Percentiles rank a stretch among this genome's conserved stretches.
Evolutionary conservation across 2,797 vertebrate species (phyloP).

Genomic region (Liasis olivaceus): DNA sequence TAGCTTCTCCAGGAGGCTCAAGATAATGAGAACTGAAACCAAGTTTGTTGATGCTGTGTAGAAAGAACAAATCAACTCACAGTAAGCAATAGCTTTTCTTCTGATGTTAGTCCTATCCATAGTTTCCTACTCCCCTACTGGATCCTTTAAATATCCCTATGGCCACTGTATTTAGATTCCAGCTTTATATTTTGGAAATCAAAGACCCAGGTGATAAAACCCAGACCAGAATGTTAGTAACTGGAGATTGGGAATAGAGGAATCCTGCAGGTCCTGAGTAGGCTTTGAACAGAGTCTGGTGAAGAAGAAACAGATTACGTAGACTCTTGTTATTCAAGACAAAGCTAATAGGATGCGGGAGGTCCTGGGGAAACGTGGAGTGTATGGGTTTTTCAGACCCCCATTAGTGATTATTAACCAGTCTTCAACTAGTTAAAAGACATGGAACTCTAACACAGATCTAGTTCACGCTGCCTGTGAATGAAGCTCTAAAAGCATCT

Average conservation of each 20-base stretch:
- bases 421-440: background rate
- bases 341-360: background rate
- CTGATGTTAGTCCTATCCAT: background rate
- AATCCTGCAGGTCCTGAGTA: background rate
- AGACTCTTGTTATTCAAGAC: background rate
- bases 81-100: conserved; percentile 20
- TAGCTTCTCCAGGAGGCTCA: background rate
- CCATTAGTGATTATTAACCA: background rate
- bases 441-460: background rate
- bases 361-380: background rate
- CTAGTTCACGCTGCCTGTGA: background rate
- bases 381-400: background rate
- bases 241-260: background rate
- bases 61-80: conserved; percentile 6
- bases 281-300: background rate
- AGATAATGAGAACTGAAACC: conserved; percentile 12
- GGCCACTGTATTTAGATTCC: background rate
- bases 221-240: background rate
- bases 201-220: background rate
- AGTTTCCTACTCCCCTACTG: background rate
- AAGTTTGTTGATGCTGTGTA: conserved; percentile 13
- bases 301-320: background rate
- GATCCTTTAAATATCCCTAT: background rate
- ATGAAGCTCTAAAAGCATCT: background rate
- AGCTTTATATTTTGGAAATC: background rate